Base-by-base conservation (phyloP, 2,888 invertebrate genomes). In the Caenorhabditis wallacei region DNA sequence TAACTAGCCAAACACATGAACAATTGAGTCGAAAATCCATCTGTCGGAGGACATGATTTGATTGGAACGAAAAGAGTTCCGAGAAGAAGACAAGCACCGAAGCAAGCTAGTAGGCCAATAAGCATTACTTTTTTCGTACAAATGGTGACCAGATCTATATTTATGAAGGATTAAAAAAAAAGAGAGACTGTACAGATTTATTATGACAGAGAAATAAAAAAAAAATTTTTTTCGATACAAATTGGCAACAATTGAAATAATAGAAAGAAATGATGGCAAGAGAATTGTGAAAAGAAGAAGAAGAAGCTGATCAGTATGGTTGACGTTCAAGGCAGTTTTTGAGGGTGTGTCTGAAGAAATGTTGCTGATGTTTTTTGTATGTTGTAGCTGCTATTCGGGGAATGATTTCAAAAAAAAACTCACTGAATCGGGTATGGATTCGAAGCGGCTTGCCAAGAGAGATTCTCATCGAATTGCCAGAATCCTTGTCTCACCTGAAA, bases 371-470 rank as follows among this genome's bases (percentile, higher is more conserved):
- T 59, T 30, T 53, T 20, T 18, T 66, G 46, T 53, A 61, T 59
- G 56, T 57, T 57, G 76, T 72, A 78, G 71, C 18, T 22, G 54
- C n/a, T 69, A 30, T 56, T 61, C 26, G 51, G 20, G 20, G 48
- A 56, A 64, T n/a, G n/a, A n/a, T n/a, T n/a, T n/a, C n/a, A n/a
- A n/a, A n/a, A n/a, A n/a, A 59, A 59, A 54, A 84, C 89, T 70
- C 43, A 91, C 91, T 92, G 92, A 82, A 92, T 89, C 18, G 91
- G 89, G 74, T 92, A 92, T 22, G 92, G 90, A 66, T 90, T 92
- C 43, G 90, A 88, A 37, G 89, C 91, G n/a, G 89, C 85, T 75
- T 92, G 92, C 92, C 92, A 92, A 8, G 89, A 86, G 37, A 84
- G 81, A n/a, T 86, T 59, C 53, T 92, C 90, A n/a, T 91, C 91